Evolutionary conservation across 2,888 invertebrate genomes (phyloP), one percentile per base, ranked within the genome.

Genomic region (Spatulosminthurus flaviceps): DNA sequence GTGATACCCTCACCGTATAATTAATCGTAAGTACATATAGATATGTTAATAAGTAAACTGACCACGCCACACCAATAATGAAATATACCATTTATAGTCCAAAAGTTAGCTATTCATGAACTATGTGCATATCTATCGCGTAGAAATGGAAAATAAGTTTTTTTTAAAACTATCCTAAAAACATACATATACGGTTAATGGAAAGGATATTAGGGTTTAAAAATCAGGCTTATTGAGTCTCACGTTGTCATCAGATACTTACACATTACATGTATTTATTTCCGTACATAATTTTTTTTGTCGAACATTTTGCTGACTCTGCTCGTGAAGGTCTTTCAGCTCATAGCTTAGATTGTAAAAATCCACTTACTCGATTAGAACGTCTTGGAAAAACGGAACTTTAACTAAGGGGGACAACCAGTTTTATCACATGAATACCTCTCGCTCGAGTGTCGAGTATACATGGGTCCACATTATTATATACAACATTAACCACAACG

Each of bases 251-350:
- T 51, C 19, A 2, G 51, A 51, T 51, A 51, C 51, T 51, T 13
- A 2, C 13, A 41, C 41, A 7, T 7, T 41, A 41, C 7, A n/a
- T n/a, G n/a, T n/a, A n/a, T n/a, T n/a, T 34, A 34, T 34, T 34
- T 34, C 34, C 34, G 34, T 34, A 9, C 34, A 34, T 34, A 34
- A 34, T 34, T 34, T 34, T 34, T 51, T 51, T 51, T 51, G 1
- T 13, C 51, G 51, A 51, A 19, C 34, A 34, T 34, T 34, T 34
- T 34, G 34, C 34, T 34, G 34, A 34, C 5, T 34, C 9, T 34
- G 34, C 34, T 34, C 34, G 9, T 69, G 69, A 69, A 69, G 69
- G 69, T 69, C 69, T 69, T 28, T 69, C 34, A 26, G n/a, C 51
- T 51, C 51, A 51, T 51, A 9, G 34, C 69, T n/a, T 34, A 34